Evolutionary conservation across 2,888 invertebrate genomes (phyloP).

Genomic region (Polymixis lichenea): DNA sequence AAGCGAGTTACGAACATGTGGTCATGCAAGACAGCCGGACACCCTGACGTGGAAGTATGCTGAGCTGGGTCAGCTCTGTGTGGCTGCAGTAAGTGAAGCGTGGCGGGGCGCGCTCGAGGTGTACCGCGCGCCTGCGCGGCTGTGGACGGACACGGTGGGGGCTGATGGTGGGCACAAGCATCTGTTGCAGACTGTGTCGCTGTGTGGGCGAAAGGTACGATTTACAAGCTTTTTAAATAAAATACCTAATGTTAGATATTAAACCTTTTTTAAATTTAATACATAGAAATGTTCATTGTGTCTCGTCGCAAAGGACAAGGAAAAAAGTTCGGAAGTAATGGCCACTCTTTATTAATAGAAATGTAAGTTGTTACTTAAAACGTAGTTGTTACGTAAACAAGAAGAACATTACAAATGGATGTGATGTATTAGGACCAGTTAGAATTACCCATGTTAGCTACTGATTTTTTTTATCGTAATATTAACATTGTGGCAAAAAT

Average conservation of each 20-base stretch:
- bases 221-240: not conserved
- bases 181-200: constrained; percentile 91
- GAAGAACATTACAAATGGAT: not conserved
- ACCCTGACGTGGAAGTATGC: constrained; percentile 87
- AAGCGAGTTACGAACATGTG: constrained; percentile 77
- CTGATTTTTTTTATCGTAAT: too few species aligned
- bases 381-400: too few species aligned
- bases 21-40: constrained; percentile 78
- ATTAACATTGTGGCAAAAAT: not conserved
- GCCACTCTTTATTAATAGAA: not conserved
- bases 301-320: not conserved
- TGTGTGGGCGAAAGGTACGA: constrained; percentile 92
- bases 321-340: not conserved
- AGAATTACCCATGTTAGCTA: not conserved
- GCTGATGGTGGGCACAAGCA: constrained; percentile 89
- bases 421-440: not conserved
- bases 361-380: too few species aligned
- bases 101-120: constrained; percentile 78
- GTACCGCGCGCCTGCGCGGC: constrained; percentile 82
- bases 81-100: constrained; percentile 80
- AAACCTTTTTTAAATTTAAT: not conserved
- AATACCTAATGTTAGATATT: not conserved
- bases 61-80: constrained; percentile 81
- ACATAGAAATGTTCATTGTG: not conserved
- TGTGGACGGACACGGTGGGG: constrained; percentile 91